Base-by-base conservation (phyloP, 2,113 vertebrate species). In the Lamprotornis superbus region DNA sequence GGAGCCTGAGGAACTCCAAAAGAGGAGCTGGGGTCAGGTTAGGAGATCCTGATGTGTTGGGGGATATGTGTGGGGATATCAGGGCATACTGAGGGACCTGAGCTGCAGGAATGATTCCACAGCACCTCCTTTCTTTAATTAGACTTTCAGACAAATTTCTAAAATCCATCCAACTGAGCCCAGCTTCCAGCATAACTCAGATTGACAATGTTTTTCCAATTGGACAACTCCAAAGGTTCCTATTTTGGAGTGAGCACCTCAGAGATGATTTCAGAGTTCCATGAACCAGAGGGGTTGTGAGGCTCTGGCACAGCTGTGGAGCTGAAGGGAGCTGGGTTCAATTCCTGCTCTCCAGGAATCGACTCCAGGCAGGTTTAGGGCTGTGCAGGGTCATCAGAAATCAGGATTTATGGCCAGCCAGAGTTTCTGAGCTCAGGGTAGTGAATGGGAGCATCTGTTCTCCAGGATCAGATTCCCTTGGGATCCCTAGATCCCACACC, bases 401-500 rank as follows among this genome's bases (percentile, higher is more conserved):
- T 59, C 40, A 23, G 20, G 4, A 2, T 1, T 53, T 27, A 2
- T 30, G 59, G 44, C 31, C 44, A 49, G 12, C 0, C 5, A 18
- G 47, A 2, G 28, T 22, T 47, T 21, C 42, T 52, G 23, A 57
- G 27, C 76, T 74, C 75, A 50, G 11, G 49, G 35, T 31, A 61
- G 14, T 14, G 42, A 83, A 55, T 5, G 25, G 59, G 59, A 78
- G 20, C 30, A 11, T 65, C 20, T 68, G 8, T 18, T 61, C 4
- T 22, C 33, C 11, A 42, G 37, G 55, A 17, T 44, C 30, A 33
- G 11, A 31, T 24, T 31, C 59, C 28, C 28, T 76, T 63, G 53
- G 40, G 30, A 67, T 23, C 16, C 22, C 2, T 0, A 44, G 31
- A 40, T 49, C 21, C 5, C 14, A 39, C 44, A 53, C 6, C 22